Evolutionary conservation across 2,888 invertebrate genomes (phyloP).

Genomic region (Syritta pipiens): DNA sequence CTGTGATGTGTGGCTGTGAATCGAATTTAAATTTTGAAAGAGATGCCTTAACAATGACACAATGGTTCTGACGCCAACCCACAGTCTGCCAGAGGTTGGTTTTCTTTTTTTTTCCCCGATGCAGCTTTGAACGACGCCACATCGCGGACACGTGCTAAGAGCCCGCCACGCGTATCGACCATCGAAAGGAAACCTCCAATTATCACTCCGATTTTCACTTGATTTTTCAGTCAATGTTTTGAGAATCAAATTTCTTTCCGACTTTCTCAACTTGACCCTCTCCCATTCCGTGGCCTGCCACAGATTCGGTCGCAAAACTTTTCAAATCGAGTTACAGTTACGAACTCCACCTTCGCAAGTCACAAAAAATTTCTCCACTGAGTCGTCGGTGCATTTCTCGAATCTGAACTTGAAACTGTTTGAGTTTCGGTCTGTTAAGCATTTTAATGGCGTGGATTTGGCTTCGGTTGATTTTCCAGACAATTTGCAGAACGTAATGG

Average conservation of each 20-base stretch:
- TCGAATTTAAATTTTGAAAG: too few relatives aligned
- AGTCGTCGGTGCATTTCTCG: not conserved
- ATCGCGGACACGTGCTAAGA: too few relatives aligned
- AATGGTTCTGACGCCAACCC: too few relatives aligned
- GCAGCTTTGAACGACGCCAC: too few relatives aligned
- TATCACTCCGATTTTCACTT: slow-evolving; percentile 38
- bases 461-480: slow-evolving; percentile 40
- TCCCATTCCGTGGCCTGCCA: slow-evolving; percentile 31
- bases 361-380: too few relatives aligned
- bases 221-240: slow-evolving; percentile 54
- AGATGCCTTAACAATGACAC: too few relatives aligned
- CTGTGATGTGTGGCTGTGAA: too few relatives aligned
- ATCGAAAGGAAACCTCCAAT: slow-evolving; percentile 40
- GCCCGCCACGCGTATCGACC: too few relatives aligned
- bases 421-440: slow-evolving; percentile 40
- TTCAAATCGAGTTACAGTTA: slow-evolving; percentile 47
- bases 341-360: too few relatives aligned
- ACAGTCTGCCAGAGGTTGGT: too few relatives aligned
- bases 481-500: slow-evolving; percentile 41
- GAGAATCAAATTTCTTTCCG: slow-evolving; percentile 41
- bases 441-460: slow-evolving; percentile 10
- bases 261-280: slow-evolving; percentile 43
- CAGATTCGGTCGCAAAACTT: slow-evolving; percentile 46
- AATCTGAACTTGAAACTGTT: slow-evolving; percentile 60
- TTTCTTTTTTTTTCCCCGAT: too few relatives aligned